Base-by-base conservation (phyloP, 2,888 invertebrate genomes). In the Ormyrus thymus region DNA sequence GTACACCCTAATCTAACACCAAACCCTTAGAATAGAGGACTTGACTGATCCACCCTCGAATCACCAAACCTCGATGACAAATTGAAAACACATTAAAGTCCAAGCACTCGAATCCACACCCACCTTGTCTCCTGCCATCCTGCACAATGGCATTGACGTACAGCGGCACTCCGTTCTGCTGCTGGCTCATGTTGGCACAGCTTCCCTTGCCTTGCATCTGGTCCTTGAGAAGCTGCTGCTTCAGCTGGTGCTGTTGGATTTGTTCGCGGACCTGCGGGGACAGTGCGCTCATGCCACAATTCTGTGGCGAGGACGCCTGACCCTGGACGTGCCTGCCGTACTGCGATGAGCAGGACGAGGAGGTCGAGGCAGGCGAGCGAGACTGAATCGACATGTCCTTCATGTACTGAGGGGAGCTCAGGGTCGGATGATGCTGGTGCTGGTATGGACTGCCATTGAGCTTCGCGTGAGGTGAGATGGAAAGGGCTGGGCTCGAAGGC, bases 71-170 rank as follows among this genome's bases (percentile, higher is more conserved):
- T 29, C 29, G 29, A 29, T 29, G 29, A 29, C 29, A 29, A 29
- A 29, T 4, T 4, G 29, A 29, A 29, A 29, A 29, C 29, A 4
- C 29, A 29, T 29, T 4, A 29, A 29, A 3, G 29, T 29, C 29
- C 29, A 4, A 29, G 29, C 29, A 4, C 4, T 29, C 29, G 29
- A 29, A 29, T 29, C 29, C 29, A 29, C 29, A 81, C 82, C 61
- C 56, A 85, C 85, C 84, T 61, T 83, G 82, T 81, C 83, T 83
- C 65, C 85, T 91, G 4, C 89, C 89, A 78, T 92, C 91, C 0
- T 59, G 81, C 3, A 73, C 64, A 10, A 72, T 13, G 15, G 95
- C 94, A 85, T 95, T 95, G 51, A 95, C 94, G 84, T 95, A 95
- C 9, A 95, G 88, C 0, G 95, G 95, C 0, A 84, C 84, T 64